Evolutionary conservation across 2,797 vertebrate species (phyloP).

Genomic region (Carduelis carduelis): DNA sequence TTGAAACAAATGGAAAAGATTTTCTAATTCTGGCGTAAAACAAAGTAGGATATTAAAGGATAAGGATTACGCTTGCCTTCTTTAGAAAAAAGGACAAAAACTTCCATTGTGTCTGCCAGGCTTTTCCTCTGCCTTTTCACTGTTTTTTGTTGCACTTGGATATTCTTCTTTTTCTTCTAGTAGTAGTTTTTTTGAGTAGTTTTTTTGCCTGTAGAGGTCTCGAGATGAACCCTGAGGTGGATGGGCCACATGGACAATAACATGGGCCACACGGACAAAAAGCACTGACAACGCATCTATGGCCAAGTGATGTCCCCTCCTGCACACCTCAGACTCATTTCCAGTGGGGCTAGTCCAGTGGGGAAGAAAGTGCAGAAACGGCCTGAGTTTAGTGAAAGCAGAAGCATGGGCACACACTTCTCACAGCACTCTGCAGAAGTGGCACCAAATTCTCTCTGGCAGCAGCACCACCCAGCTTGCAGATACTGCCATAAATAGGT

Average conservation of each 20-base stretch:
- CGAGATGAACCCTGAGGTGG: not conserved
- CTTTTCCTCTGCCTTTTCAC: not conserved
- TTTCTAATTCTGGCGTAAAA: constrained; percentile 48
- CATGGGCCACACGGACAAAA: not conserved
- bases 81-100: constrained; percentile 13
- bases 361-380: not conserved
- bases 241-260: rapidly evolving
- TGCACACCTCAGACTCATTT: not conserved
- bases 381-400: rapidly evolving
- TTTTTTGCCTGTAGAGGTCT: not conserved
- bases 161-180: not conserved
- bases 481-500: not conserved
- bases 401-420: rapidly evolving
- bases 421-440: not conserved
- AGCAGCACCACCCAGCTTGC: not conserved
- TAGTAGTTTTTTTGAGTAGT: not conserved
- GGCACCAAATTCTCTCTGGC: not conserved
- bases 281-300: rapidly evolving
- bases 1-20: constrained; percentile 39
- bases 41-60: constrained; percentile 34
- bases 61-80: not conserved
- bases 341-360: not conserved
- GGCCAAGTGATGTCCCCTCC: not conserved
- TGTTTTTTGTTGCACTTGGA: not conserved
- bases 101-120: not conserved